Conservation (phyloP, 1,140 invertebrate species). For the Caenorhabditis inopinata region DNA sequence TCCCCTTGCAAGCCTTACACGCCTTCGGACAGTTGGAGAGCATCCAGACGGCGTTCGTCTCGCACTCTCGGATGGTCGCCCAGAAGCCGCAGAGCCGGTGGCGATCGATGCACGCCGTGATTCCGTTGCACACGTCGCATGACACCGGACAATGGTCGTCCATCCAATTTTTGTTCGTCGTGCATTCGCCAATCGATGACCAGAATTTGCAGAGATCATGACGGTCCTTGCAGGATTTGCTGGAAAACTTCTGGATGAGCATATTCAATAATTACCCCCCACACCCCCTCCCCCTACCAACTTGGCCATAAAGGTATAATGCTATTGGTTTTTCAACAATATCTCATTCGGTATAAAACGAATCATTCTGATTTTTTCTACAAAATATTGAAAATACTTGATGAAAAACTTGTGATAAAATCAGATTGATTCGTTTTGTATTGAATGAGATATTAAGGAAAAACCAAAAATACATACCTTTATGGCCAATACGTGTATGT, state of each 20-base stretch:
- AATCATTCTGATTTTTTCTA: too few species aligned
- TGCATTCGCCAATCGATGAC: slow-evolving; percentile 62
- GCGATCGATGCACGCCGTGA: slow-evolving; percentile 59
- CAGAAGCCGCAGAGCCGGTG: slow-evolving; percentile 62
- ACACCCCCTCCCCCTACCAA: too few species aligned
- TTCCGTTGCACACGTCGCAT: slow-evolving; percentile 63
- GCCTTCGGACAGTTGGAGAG: slow-evolving; percentile 58
- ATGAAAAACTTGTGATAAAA: too few species aligned
- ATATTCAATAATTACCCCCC: too few species aligned
- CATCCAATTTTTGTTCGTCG: slow-evolving; percentile 64
- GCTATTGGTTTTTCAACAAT: too few species aligned
- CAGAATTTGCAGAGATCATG: slow-evolving; percentile 66
- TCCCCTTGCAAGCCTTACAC: slow-evolving; percentile 64
- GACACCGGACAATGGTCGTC: slow-evolving; percentile 58
- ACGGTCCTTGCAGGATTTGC: slow-evolving; percentile 50
- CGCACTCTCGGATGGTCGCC: slow-evolving; percentile 62
- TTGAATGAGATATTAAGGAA: too few species aligned
- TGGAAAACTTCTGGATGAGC: background rate
- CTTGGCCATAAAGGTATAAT: too few species aligned
- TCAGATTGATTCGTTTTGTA: too few species aligned
- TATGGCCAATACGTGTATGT: too few species aligned
- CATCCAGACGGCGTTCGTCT: slow-evolving; percentile 65
- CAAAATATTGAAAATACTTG: too few species aligned
- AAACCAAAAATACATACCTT: too few species aligned
- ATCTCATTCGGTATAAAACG: too few species aligned